Base-by-base conservation (phyloP, 2,888 invertebrate genomes). In the Gandaritis pyraliata region DNA sequence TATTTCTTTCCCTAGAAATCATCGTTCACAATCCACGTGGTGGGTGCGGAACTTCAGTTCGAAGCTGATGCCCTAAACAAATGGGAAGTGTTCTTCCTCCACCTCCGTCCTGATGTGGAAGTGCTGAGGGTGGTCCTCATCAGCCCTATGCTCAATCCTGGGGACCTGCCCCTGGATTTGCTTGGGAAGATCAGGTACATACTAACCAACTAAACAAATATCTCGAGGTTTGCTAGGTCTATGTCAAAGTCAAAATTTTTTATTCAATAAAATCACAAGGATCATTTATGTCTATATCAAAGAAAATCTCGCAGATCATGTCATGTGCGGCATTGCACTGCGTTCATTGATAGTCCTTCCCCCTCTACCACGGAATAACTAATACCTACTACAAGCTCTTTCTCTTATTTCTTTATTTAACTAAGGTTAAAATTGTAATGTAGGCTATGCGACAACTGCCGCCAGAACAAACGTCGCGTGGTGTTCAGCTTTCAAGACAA, bases 71-170 rank as follows among this genome's bases (percentile, higher is more conserved):
- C 93, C 12, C 83, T 95, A 2, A 92, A 93, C 55, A 95, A 95
- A 61, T 96, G 96, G 96, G 96, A 96, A 74, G 88, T 93, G 43
- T 94, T 95, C 76, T 94, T 96, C 65, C 78, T 96, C 0, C 96
- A 96, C 76, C 88, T 95, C 36, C 79, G 93, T 5, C 94, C 95
- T 0, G 83, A 88, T 0, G 72, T 95, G 0, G 89, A 90, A 53
- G 89, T 85, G 41, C 72, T 96, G 2, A 90, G 86, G 51, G 83
- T 96, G 1, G 93, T 94, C 0, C 94, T 96, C 51, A 83, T 95
- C 33, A 95, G 95, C 0, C 94, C 94, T 0, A 95, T 95, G 72
- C 82, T 96, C 0, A 93, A 94, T 75, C 89, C 94, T 0, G 87
- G 90, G 0, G 93, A 94, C 11, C 76, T 94, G 47, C 94, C 94